Base-by-base conservation (phyloP, 2,113 vertebrate species). In the Thinocorus orbignyianus region DNA sequence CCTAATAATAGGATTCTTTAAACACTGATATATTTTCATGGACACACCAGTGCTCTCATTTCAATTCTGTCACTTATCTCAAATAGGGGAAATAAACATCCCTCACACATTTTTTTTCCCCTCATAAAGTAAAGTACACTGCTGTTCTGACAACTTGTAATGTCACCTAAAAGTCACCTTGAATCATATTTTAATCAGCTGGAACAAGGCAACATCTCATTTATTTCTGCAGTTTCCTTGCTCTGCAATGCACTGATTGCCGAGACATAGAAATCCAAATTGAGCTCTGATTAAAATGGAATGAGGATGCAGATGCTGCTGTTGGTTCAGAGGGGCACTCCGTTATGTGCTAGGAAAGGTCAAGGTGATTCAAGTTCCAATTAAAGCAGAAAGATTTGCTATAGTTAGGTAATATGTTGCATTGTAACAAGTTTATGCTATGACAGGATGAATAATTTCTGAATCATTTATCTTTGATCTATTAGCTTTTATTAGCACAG, bases 1-100 rank as follows among this genome's bases (percentile, higher is more conserved):
- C 86, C 96, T 97, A 98, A 97, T 98, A 97, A 98, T 95, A 98
- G 94, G 96, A 97, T 97, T 97, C 92, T 97, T 97, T 97, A 97
- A 98, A 96, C 39, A 85, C 94, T 97, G 96, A 92, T 97, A n/a
- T 97, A 97, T 98, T 97, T 98, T 95, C 95, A 88, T 91, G 95
- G 92, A 92, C 70, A 96, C 93, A 96, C 57, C 61, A 90, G 74
- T 39, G 44, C 66, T 96, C 89, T 97, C 91, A 95, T 97, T 97
- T 98, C 77, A 94, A 83, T 96, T 94, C 97, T 97, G 94, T 97
- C 97, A 97, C 89, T 97, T 96, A 88, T 82, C 95, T 94, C 84
- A 92, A 79, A 95, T 55, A 78, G 37, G 81, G 76, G 88, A 98
- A 97, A 97, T 97, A 97, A 97, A 97, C 78, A 93, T 86, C 78